Evolutionary conservation across 2,888 invertebrate species (phyloP).

Genomic region (Caenorhabditis doughertyi): DNA sequence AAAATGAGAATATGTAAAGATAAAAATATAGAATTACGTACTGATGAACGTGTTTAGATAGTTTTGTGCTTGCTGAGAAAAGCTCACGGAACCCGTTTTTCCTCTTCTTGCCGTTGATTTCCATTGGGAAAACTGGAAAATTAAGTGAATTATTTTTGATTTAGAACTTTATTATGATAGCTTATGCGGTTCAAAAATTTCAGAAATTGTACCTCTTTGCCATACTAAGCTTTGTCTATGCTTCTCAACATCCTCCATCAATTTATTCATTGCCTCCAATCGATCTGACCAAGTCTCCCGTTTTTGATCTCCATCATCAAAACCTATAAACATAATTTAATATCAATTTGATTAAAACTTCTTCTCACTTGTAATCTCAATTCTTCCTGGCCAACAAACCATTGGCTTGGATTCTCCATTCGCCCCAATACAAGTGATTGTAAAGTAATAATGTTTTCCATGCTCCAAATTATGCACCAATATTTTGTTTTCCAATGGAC

Average conservation of each 20-base stretch:
- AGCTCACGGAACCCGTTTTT: slow-evolving; percentile 89
- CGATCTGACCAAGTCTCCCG: slow-evolving; percentile 68
- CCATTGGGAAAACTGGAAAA: slow-evolving; percentile 74
- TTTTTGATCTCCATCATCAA: slow-evolving; percentile 75
- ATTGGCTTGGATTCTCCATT: slow-evolving; percentile 92
- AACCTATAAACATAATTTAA: slow-evolving; percentile 62
- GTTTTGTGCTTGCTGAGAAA: slow-evolving; percentile 96
- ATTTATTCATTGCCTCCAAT: slow-evolving; percentile 63
- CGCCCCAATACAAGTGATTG: slow-evolving; percentile 94
- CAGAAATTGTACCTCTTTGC: slow-evolving; percentile 66
- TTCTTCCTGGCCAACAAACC: slow-evolving; percentile 89
- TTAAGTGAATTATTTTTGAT: background rate
- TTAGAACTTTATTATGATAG: background rate
- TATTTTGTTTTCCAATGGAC: slow-evolving; percentile 35
- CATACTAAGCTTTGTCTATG: slow-evolving; percentile 77
- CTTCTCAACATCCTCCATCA: slow-evolving; percentile 76
- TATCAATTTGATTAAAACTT: background rate
- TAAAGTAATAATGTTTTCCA: slow-evolving; percentile 85
- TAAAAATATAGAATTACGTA: background rate
- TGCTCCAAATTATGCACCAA: slow-evolving; percentile 52
- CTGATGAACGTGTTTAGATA: slow-evolving; percentile 90
- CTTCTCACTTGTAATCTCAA: slow-evolving; percentile 87
- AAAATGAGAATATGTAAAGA: background rate
- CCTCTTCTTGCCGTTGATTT: slow-evolving; percentile 68
- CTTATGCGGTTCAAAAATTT: background rate